phyloP scores from a whole-genome alignment of 2,888 invertebrate species.

The Ernsta delagoae region DNA sequence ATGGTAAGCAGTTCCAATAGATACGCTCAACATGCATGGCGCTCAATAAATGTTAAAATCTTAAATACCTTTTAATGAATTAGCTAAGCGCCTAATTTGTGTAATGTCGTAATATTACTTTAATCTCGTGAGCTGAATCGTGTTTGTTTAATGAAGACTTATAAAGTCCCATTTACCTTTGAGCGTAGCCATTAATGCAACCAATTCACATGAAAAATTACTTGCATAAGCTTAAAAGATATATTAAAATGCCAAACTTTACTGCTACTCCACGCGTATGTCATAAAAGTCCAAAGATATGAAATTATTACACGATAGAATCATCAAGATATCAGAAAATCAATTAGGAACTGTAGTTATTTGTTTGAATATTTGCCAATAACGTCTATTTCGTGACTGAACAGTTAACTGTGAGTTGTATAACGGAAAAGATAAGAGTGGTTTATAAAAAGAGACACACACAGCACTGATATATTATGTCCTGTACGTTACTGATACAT shows the following conservation, averaged over 20 bases:
- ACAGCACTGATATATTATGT: not conserved
- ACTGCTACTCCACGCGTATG: conserved; percentile 24
- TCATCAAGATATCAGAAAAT: no score
- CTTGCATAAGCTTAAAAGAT: conserved; percentile 15
- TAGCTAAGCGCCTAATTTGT: no score
- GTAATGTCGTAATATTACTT: not conserved
- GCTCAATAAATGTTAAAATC: no score
- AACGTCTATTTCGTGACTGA: conserved; percentile 30
- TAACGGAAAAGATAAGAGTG: conserved; percentile 40
- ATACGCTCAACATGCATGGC: conserved; percentile 9
- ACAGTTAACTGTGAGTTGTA: conserved; percentile 17
- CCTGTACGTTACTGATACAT: not conserved
- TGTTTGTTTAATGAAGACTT: not conserved
- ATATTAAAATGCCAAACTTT: not conserved
- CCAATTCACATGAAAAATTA: conserved; percentile 3
- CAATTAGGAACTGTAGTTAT: conserved; percentile 19
- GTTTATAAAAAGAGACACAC: not conserved
- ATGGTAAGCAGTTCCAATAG: conserved; percentile 33
- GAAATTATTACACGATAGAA: conserved; percentile 28
- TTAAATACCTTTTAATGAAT: no score
- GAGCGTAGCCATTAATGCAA: not conserved
- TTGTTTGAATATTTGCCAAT: conserved; percentile 27
- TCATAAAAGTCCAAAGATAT: conserved; percentile 21
- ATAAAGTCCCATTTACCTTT: not conserved
- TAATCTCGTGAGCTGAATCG: not conserved